These are phyloP conservation scores for Columba guinea DNA, from an alignment of 2,797 vertebrate genomes.

Conservation along the genomic window DNA sequence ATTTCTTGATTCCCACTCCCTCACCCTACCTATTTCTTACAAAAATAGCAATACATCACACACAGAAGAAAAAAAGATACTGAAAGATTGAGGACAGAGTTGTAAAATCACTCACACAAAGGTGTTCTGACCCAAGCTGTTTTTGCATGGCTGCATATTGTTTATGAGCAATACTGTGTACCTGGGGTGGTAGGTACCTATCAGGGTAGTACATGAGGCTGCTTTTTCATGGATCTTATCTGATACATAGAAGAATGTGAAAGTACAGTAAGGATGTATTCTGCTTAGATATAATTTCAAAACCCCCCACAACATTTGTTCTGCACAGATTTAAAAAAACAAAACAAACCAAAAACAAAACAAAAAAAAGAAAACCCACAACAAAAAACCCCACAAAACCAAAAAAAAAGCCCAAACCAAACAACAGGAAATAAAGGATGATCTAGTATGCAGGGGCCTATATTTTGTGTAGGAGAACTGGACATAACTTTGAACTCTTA, in stretches of 20 bases:
- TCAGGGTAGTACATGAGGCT: neutral
- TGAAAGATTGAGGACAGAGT: neutral
- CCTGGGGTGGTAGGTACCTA: fast-evolving
- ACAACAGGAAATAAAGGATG: neutral
- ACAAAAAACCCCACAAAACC: neutral
- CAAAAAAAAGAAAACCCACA: too few relatives aligned
- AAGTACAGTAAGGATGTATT: neutral
- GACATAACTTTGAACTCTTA: neutral
- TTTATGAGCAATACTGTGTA: neutral
- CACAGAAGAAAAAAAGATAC: neutral
- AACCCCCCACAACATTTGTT: neutral
- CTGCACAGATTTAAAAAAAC: neutral
- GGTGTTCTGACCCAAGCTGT: neutral
- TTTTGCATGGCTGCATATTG: neutral
- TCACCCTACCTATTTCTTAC: neutral
- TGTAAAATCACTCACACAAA: neutral
- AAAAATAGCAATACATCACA: neutral
- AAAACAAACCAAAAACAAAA: too few relatives aligned
- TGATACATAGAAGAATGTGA: neutral
- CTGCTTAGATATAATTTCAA: neutral
- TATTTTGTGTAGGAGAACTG: neutral
- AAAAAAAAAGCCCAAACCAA: too few relatives aligned
- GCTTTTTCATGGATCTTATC: neutral
- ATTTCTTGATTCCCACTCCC: neutral
- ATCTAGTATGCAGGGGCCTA: neutral